Conservation (phyloP, 2,888 invertebrate genomes). For the Patella ulyssiponensis region DNA sequence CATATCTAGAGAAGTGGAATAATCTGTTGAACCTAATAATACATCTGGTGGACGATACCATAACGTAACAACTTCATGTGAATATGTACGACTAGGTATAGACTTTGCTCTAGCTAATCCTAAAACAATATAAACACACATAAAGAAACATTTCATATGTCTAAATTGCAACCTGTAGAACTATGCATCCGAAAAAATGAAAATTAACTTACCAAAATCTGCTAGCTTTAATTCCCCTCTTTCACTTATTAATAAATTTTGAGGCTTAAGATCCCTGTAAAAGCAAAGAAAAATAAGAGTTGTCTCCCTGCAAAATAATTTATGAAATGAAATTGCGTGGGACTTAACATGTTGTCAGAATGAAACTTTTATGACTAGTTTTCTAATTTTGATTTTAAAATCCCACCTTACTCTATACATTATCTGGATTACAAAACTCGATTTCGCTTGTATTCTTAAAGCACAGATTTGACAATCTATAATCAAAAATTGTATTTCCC, state of each 20-base stretch:
- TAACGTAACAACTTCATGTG: conserved; percentile 95
- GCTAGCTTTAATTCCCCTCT: conserved; percentile 97
- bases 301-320: too few species aligned
- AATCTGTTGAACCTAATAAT: conserved; percentile 91
- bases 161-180: background rate
- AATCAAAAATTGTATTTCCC: too few species aligned
- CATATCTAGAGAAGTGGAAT: conserved; percentile 79
- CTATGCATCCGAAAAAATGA: too few species aligned
- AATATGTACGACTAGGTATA: conserved; percentile 98
- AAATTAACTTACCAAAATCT: conserved; percentile 82
- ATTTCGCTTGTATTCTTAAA: too few species aligned
- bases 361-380: too few species aligned
- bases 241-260: conserved; percentile 97
- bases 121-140: conserved; percentile 48
- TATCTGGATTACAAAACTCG: too few species aligned
- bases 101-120: conserved; percentile 98
- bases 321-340: too few species aligned
- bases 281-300: conserved; percentile 14
- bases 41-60: conserved; percentile 99
- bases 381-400: too few species aligned
- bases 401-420: too few species aligned
- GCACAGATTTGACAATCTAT: too few species aligned
- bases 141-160: background rate
- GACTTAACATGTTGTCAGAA: too few species aligned
- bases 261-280: conserved; percentile 93